phyloP scores from a whole-genome alignment of 2,888 invertebrate species.

The Epistrophella euchroma region DNA sequence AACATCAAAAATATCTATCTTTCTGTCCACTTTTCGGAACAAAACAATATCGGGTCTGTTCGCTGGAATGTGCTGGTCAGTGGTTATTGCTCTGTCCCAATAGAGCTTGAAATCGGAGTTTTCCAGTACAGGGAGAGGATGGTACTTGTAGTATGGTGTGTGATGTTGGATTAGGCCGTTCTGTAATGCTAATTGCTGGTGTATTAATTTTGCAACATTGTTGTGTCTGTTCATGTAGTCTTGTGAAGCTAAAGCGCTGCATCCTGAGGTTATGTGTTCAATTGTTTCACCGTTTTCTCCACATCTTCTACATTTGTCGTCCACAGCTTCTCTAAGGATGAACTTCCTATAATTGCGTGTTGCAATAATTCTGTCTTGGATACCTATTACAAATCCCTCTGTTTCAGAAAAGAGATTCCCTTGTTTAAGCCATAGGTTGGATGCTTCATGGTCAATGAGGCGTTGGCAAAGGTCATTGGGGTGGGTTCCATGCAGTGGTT shows the following conservation, averaged over 20 bases:
- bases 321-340: background rate
- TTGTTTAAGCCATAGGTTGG: too few relatives aligned
- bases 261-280: background rate
- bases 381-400: too few relatives aligned
- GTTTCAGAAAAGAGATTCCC: too few relatives aligned
- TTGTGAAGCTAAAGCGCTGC: background rate
- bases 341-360: too few relatives aligned
- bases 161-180: background rate
- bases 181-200: constrained; percentile 5
- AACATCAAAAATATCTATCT: background rate
- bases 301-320: background rate
- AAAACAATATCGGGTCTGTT: background rate
- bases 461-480: background rate
- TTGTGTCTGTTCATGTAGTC: constrained; percentile 5
- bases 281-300: background rate
- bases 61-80: too few relatives aligned
- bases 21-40: background rate
- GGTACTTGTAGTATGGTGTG: background rate
- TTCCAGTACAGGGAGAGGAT: too few relatives aligned
- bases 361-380: too few relatives aligned
- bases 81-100: too few relatives aligned
- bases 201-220: background rate
- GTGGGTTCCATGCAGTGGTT: constrained; percentile 21
- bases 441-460: background rate
- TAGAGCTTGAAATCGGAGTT: too few relatives aligned